phyloP scores from a whole-genome alignment of 2,113 vertebrate species.

The Pavo muticus region DNA sequence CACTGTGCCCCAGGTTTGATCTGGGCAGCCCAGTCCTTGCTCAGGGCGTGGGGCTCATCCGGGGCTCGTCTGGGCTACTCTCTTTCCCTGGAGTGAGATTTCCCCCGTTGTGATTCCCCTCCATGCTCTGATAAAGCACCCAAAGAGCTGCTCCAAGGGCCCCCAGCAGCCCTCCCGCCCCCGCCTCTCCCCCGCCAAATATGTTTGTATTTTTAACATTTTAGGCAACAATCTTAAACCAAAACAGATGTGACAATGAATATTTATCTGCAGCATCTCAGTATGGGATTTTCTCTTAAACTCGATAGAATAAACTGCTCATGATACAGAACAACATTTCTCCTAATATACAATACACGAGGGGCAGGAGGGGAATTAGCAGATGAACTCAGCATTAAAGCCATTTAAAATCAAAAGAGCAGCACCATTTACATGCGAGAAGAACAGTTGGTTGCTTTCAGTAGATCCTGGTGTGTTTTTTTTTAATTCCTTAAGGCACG shows the following conservation, averaged over 20 bases:
- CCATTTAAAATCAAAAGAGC: conserved; percentile 71
- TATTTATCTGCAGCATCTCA: conserved; percentile 77
- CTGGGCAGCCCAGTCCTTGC: not conserved
- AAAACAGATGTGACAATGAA: conserved; percentile 77
- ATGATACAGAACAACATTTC: conserved; percentile 72
- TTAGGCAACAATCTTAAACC: conserved; percentile 74
- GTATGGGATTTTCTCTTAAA: conserved; percentile 76
- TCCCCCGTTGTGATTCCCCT: conserved; percentile 29
- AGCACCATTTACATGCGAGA: conserved; percentile 59
- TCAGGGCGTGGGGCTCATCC: not conserved
- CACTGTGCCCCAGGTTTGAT: not conserved
- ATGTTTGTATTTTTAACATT: conserved; percentile 76
- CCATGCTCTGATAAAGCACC: conserved; percentile 22
- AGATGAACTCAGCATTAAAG: conserved; percentile 67
- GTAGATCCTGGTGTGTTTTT: not conserved
- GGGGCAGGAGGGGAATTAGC: conserved; percentile 70
- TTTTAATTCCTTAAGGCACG: conserved; percentile 1
- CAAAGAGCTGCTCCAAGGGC: not conserved
- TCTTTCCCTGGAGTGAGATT: not conserved
- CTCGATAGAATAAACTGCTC: conserved; percentile 74
- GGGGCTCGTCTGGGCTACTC: not conserved
- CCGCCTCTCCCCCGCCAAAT: conserved; percentile 49
- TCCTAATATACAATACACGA: conserved; percentile 66
- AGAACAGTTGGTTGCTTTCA: conserved; percentile 60
- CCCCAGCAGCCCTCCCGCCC: conserved; percentile 10